These are phyloP conservation scores for Stramonita haemastoma DNA, from an alignment of 2,888 invertebrate genomes.

Conservation along the genomic window DNA sequence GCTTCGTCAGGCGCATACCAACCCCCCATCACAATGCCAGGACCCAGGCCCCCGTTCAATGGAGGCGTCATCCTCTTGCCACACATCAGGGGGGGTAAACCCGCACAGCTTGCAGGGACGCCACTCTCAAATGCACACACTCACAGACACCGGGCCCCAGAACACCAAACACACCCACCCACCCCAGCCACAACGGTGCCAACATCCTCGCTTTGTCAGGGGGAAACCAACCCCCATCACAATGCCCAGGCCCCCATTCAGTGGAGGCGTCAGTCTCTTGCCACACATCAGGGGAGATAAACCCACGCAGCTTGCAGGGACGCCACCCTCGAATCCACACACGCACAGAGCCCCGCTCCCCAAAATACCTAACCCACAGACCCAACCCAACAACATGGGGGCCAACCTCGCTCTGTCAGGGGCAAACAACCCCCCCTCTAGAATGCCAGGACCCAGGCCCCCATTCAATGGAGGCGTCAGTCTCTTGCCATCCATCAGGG, in stretches of 20 bases:
- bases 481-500: constrained; percentile 63
- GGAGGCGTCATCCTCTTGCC: constrained; percentile 67
- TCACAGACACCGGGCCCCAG: background rate
- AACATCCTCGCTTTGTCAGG: background rate
- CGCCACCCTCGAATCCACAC: constrained; percentile 56
- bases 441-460: background rate
- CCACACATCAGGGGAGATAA: constrained; percentile 69
- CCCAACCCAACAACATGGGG: background rate
- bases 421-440: background rate
- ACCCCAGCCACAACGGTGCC: background rate
- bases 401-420: background rate
- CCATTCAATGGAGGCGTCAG: constrained; percentile 59
- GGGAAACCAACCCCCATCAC: background rate
- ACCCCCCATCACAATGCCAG: background rate
- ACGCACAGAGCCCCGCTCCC: background rate
- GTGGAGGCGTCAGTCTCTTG: constrained; percentile 64
- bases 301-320: constrained; percentile 70
- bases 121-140: constrained; percentile 53
- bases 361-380: background rate
- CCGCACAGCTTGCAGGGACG: constrained; percentile 70
- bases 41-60: background rate
- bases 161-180: background rate
- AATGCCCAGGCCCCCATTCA: background rate
- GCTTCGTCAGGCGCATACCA: background rate
- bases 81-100: constrained; percentile 69